These are phyloP conservation scores for Fissipunctia ypsillon DNA, from an alignment of 2,888 invertebrate genomes.

Conservation along the genomic window DNA sequence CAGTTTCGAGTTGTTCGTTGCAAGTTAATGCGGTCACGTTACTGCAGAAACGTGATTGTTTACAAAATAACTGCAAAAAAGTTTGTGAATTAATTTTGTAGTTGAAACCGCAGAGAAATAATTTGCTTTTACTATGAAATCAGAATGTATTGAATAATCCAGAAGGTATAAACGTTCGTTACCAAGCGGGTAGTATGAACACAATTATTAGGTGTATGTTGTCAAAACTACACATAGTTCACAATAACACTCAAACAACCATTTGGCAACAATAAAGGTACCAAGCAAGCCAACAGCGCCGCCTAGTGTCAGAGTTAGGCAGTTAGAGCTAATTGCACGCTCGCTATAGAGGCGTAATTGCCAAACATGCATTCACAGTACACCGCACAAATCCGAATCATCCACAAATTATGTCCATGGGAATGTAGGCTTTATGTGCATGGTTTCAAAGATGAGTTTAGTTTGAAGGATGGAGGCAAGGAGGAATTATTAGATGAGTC, in stretches of 20 bases:
- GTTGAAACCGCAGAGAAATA: slow-evolving; percentile 12
- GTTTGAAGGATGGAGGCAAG: slow-evolving; percentile 2
- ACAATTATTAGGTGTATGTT: not conserved
- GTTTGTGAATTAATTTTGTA: slow-evolving; percentile 25
- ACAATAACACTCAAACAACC: not conserved
- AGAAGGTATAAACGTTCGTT: not conserved
- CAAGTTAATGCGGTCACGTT: slow-evolving; percentile 54
- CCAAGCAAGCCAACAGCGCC: slow-evolving; percentile 9
- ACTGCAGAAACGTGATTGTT: slow-evolving; percentile 36
- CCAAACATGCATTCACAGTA: slow-evolving; percentile 58
- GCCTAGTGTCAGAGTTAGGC: slow-evolving; percentile 37
- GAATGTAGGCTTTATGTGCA: slow-evolving; percentile 6
- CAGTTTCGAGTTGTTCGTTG: slow-evolving; percentile 38
- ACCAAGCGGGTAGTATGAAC: not conserved
- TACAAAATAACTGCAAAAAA: slow-evolving; percentile 30
- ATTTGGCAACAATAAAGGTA: slow-evolving; percentile 23
- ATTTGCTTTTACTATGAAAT: slow-evolving; percentile 15
- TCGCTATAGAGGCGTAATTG: slow-evolving; percentile 37
- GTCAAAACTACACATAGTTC: not conserved
- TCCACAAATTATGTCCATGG: not conserved
- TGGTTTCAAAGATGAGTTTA: slow-evolving; percentile 9
- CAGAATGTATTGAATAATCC: not conserved
- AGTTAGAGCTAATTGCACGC: slow-evolving; percentile 46
- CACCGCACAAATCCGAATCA: slow-evolving; percentile 41
- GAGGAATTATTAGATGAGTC: slow-evolving; percentile 54